phyloP scores from a whole-genome alignment of 2,797 vertebrate genomes.

The Cossypha niveicapilla region DNA sequence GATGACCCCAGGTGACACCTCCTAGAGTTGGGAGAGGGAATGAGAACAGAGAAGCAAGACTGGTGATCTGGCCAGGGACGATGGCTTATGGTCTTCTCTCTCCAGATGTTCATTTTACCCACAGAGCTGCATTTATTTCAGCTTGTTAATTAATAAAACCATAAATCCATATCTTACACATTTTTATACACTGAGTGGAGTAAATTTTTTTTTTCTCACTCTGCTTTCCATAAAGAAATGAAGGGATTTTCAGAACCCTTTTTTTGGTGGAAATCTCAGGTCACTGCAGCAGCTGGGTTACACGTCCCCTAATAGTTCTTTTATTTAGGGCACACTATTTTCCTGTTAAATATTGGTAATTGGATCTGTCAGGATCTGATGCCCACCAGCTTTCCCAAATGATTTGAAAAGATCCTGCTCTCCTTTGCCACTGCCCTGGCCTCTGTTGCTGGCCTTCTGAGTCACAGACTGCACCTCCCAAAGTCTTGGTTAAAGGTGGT shows the following conservation, averaged over 20 bases:
- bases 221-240: not conserved
- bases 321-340: not conserved
- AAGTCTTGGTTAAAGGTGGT: not conserved
- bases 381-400: not conserved
- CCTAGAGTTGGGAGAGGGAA: not conserved
- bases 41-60: not conserved
- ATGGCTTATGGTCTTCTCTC: fast-evolving
- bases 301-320: not conserved
- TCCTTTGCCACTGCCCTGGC: not conserved
- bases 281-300: not conserved
- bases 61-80: too few relatives aligned
- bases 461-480: not conserved
- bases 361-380: not conserved
- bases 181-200: not conserved
- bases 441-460: fast-evolving
- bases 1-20: not conserved
- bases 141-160: not conserved
- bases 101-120: not conserved
- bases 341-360: not conserved
- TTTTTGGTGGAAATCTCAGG: not conserved
- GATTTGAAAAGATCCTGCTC: not conserved
- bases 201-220: not conserved
- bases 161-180: not conserved
- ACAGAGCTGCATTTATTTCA: not conserved
- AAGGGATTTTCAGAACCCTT: not conserved